Conservation (phyloP, 2,797 vertebrate genomes). For the Falco berigora region DNA sequence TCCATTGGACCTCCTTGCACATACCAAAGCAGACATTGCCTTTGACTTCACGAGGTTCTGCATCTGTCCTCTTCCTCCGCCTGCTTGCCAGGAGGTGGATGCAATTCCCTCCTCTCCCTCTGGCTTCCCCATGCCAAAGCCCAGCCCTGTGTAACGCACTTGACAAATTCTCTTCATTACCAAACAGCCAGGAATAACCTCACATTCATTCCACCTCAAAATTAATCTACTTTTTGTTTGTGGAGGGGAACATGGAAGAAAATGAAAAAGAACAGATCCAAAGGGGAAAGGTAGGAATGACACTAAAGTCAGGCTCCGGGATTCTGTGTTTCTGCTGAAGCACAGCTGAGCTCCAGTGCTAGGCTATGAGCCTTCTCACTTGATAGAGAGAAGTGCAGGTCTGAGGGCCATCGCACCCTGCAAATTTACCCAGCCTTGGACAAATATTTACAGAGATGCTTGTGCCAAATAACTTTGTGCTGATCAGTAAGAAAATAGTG, state of each 20-base stretch:
- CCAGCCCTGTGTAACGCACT: neutral
- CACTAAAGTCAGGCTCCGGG: neutral
- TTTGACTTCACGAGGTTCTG: neutral
- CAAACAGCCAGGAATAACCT: neutral
- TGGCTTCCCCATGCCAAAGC: neutral
- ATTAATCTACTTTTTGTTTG: neutral
- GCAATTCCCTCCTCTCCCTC: neutral
- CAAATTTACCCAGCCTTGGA: slow-evolving; percentile 67
- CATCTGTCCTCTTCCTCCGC: neutral
- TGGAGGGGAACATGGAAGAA: neutral
- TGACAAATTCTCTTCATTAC: neutral
- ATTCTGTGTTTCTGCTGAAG: neutral
- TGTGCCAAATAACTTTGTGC: slow-evolving; percentile 71
- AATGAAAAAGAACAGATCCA: neutral
- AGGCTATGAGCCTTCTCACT: slow-evolving; percentile 20
- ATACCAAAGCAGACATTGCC: neutral
- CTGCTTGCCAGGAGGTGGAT: neutral
- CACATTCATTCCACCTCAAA: neutral
- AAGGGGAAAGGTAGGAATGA: neutral
- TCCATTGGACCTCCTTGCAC: neutral
- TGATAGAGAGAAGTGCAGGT: slow-evolving; percentile 15
- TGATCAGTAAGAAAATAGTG: slow-evolving; percentile 51
- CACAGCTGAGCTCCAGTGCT: neutral
- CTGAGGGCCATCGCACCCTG: slow-evolving; percentile 55
- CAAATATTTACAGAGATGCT: slow-evolving; percentile 71